These are phyloP conservation scores for Lasius platythorax DNA, from an alignment of 2,888 invertebrate species.

Conservation along the genomic window DNA sequence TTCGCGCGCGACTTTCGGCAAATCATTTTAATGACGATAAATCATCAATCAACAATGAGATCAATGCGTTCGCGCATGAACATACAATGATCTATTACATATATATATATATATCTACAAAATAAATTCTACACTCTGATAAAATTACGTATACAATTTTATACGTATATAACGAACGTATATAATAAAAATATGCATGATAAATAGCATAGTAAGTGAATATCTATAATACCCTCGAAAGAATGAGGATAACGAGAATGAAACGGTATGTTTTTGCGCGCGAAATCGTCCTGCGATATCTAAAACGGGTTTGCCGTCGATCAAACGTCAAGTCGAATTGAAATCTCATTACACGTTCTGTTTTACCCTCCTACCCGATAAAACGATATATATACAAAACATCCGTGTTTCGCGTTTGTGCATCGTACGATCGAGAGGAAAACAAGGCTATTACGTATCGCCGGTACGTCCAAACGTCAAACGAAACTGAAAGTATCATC, in stretches of 20 bases:
- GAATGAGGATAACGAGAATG: not conserved
- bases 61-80: slow-evolving; percentile 23
- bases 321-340: slow-evolving; percentile 30
- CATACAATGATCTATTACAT: not conserved
- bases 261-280: slow-evolving; percentile 18
- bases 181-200: not conserved
- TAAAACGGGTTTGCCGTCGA: slow-evolving; percentile 10
- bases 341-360: slow-evolving; percentile 18
- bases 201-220: not conserved
- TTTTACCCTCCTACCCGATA: slow-evolving; percentile 8
- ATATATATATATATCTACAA: not conserved
- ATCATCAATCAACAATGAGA: slow-evolving; percentile 1
- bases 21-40: slow-evolving; percentile 33
- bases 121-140: slow-evolving; percentile 5
- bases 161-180: slow-evolving; percentile 5
- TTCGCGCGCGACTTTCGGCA: slow-evolving; percentile 31
- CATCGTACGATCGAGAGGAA: slow-evolving; percentile 23
- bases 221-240: slow-evolving; percentile 8
- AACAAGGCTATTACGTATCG: slow-evolving; percentile 26
- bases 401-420: not conserved
- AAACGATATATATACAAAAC: slow-evolving; percentile 19
- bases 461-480: slow-evolving; percentile 7
- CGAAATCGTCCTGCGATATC: slow-evolving; percentile 22
- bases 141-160: slow-evolving; percentile 37
- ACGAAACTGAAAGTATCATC: slow-evolving; percentile 9